A percentile compares a stretch with the other conserved stretches of the same genome.
phyloP scores from a whole-genome alignment of 2,113 vertebrate species.

The Tor tambroides region DNA sequence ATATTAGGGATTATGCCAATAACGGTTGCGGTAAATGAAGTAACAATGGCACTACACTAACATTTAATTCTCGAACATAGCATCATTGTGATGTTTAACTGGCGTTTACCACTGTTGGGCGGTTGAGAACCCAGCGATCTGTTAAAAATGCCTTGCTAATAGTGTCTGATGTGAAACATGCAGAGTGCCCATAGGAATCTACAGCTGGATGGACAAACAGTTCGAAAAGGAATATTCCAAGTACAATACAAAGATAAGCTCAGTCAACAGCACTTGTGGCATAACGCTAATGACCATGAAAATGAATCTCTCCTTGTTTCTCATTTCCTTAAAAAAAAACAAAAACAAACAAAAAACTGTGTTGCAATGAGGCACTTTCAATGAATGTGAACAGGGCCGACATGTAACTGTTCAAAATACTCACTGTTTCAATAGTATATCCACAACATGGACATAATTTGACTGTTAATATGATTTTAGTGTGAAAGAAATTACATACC shows the following conservation, averaged over 20 bases:
- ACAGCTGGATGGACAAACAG: neutral
- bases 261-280: neutral
- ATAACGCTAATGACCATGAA: neutral
- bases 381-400: neutral
- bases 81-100: neutral
- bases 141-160: slow-evolving; percentile 1
- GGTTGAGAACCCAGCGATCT: neutral
- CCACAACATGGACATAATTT: neutral
- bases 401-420: neutral
- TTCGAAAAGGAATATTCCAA: neutral
- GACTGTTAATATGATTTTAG: neutral
- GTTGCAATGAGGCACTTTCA: neutral
- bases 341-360: too few relatives aligned
- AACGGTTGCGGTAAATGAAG: neutral
- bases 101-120: neutral
- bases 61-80: slow-evolving; percentile 22
- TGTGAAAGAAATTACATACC: neutral
- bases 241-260: neutral
- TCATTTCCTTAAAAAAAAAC: too few relatives aligned
- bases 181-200: neutral
- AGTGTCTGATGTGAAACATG: neutral
- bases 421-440: neutral
- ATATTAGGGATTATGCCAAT: slow-evolving; percentile 24
- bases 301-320: too few relatives aligned
- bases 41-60: slow-evolving; percentile 14